Conservation (phyloP, 1,140 invertebrate genomes). For the Hirudo medicinalis region DNA sequence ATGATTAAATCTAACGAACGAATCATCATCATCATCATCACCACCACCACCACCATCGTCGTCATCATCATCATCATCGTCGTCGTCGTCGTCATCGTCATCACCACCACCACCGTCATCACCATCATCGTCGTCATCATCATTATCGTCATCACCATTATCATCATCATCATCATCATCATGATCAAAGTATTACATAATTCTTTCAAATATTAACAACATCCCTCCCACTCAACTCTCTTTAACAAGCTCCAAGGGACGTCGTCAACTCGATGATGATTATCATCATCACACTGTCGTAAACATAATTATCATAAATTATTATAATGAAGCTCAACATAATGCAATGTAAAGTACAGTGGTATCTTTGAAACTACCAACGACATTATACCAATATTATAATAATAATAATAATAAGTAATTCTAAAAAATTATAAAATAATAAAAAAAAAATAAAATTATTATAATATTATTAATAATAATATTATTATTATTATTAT, state of each 20-base stretch:
- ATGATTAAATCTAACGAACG: background rate
- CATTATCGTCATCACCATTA: background rate
- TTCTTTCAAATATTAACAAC: background rate
- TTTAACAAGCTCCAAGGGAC: background rate
- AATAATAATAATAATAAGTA: too few species aligned
- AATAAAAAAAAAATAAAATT: too few species aligned
- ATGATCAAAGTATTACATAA: background rate
- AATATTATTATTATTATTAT: too few species aligned
- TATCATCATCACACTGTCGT: background rate
- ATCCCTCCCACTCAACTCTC: background rate
- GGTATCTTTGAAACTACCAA: too few species aligned
- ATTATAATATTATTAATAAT: too few species aligned
- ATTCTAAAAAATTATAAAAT: too few species aligned
- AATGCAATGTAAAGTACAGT: too few species aligned
- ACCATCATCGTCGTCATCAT: background rate
- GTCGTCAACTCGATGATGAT: background rate
- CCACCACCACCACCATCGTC: too few species aligned
- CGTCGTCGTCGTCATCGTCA: background rate
- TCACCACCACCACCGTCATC: background rate
- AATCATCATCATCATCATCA: background rate
- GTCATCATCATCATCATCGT: background rate
- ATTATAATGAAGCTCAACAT: too few species aligned
- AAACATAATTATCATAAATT: too few species aligned
- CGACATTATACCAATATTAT: too few species aligned
- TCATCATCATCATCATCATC: constrained; percentile 7